A percentile compares a stretch with the other conserved stretches of the same genome.
Evolutionary conservation across 2,113 vertebrate genomes (phyloP).

Genomic region (Mohoua ochrocephala): DNA sequence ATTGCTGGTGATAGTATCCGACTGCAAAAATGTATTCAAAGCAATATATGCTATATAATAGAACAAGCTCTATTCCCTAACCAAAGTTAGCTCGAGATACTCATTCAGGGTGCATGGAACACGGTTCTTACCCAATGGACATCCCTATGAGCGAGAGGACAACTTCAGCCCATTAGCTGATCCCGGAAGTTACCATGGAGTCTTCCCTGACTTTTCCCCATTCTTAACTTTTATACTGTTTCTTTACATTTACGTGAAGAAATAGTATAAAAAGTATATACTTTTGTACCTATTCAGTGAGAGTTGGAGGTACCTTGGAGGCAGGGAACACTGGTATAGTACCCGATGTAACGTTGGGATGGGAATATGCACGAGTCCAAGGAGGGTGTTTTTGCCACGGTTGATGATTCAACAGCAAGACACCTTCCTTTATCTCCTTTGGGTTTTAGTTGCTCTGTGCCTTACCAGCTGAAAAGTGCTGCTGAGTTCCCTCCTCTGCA

Average conservation of each 20-base stretch:
- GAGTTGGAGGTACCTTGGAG: background rate
- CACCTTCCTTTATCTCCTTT: background rate
- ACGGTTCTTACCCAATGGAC: background rate
- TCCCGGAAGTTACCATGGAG: fast-evolving
- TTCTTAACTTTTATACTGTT: background rate
- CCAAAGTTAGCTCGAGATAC: fast-evolving
- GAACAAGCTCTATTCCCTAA: background rate
- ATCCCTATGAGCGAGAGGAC: background rate
- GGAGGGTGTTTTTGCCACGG: background rate
- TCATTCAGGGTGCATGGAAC: background rate
- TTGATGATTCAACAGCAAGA: background rate
- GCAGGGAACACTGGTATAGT: background rate
- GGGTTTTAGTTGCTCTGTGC: background rate
- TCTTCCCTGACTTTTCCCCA: background rate
- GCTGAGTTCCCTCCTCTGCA: background rate
- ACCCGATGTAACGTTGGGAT: fast-evolving
- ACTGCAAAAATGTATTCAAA: background rate
- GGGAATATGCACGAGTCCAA: background rate
- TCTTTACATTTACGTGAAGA: background rate
- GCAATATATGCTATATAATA: too few relatives aligned
- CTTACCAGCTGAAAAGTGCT: background rate
- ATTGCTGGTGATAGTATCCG: background rate
- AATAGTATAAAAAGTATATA: background rate
- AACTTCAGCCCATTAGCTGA: background rate
- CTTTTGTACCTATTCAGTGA: background rate